Evolutionary conservation across 2,888 invertebrate genomes (phyloP), one percentile per base, ranked within the genome.

Genomic region (Lacanobia wlatinum): DNA sequence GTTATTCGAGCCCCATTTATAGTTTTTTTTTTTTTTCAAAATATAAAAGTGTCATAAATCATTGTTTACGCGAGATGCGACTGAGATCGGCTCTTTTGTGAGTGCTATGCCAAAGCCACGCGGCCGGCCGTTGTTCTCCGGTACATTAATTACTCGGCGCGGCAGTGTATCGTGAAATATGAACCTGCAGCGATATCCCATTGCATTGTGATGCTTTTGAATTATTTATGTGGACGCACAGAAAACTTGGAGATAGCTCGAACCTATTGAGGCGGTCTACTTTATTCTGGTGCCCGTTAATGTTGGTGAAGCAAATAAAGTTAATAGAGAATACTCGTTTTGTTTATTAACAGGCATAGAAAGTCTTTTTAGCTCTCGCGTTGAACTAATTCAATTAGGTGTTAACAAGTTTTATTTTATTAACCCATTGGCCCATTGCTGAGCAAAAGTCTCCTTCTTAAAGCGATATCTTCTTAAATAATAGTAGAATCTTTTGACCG

Each of bases 151-250:
- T 93, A 93, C 90, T 87, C 87, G 78, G 87, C 88, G 87, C 88
- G 87, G 89, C 87, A 86, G 84, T 90, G 90, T 88, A 90, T 88
- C 88, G 91, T 94, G 93, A 94, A 93, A 94, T 94, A 94, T 93
- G 94, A 91, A 92, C 92, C 93, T 91, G 92, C 91, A 90, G 86
- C 88, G 90, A 92, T 91, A 93, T 90, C 89, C 87, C 89, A 89
- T 89, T 91, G 92, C 91, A 91, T 90, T 91, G 89, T 89, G 90
- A 92, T 90, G 90, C 87, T 82, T 88, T 87, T 93, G 91, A 92
- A 93, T 93, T 92, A 94, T 94, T 92, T 91, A 93, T 92, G 90
- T 87, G 80, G 48, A 48, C 56, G 59, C 50, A 56, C 56, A 77
- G 78, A 82, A 82, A 83, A 78, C 59, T 76, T 58, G 18, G 73